A percentile compares a stretch with the other conserved stretches of the same genome.
These are phyloP conservation scores for Caranx ignobilis DNA, from an alignment of 2,113 vertebrate species.

Conservation along the genomic window DNA sequence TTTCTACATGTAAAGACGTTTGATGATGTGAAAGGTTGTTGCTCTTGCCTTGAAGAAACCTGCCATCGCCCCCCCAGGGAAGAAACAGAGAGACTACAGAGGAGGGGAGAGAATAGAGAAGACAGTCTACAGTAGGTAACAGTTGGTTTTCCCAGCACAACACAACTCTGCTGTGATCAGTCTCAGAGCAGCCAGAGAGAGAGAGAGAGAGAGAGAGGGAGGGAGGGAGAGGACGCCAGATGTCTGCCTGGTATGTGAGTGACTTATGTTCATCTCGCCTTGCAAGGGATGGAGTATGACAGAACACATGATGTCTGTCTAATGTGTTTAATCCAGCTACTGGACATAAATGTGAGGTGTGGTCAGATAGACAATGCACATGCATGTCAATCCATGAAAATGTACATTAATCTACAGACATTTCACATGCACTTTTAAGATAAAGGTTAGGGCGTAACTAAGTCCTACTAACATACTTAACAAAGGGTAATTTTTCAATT, in stretches of 20 bases:
- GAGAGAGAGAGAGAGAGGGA: conserved; percentile 1
- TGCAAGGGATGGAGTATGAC: conserved; percentile 2
- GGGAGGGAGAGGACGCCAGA: conserved; percentile 41
- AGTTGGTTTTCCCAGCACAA: conserved; percentile 50
- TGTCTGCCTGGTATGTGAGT: conserved; percentile 63
- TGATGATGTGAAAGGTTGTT: conserved; percentile 67
- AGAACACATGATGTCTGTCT: conserved; percentile 9
- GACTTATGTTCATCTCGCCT: conserved; percentile 3
- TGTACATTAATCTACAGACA: conserved; percentile 5
- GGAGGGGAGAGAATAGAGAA: conserved; percentile 36
- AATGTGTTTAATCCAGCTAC: background rate
- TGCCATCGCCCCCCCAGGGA: conserved; percentile 82
- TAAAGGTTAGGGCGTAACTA: background rate
- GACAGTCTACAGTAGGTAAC: conserved; percentile 58
- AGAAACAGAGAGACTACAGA: conserved; percentile 79
- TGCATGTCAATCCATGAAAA: conserved; percentile 42
- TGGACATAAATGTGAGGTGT: conserved; percentile 4
- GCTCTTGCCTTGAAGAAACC: conserved; percentile 82
- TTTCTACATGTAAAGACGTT: conserved; percentile 48
- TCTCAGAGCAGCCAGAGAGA: conserved; percentile 52
- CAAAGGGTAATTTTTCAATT: background rate
- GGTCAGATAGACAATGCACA: conserved; percentile 33
- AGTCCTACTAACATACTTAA: too few species aligned
- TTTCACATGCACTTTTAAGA: conserved; percentile 36
- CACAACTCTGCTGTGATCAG: conserved; percentile 28